A percentile compares a stretch with the other conserved stretches of the same genome.
Conservation (phyloP, 2,888 invertebrate genomes). For the Dioctria rufipes region DNA sequence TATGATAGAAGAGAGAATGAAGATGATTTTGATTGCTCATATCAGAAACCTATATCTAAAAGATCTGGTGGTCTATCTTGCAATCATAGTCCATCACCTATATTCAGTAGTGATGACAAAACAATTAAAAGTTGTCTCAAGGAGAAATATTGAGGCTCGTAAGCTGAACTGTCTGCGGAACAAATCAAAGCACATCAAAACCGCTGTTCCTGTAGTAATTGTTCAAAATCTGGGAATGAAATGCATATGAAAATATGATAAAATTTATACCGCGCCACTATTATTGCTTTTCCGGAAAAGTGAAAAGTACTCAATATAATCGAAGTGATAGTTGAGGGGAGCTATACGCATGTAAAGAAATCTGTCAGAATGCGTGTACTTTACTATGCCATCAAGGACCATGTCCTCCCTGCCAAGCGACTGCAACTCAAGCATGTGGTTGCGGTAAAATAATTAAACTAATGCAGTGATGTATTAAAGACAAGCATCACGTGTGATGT, state of each 20-base stretch:
- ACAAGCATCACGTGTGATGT: slow-evolving; percentile 82
- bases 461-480: slow-evolving; percentile 81
- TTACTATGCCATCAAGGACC: slow-evolving; percentile 95
- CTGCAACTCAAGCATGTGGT: slow-evolving; percentile 81
- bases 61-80: neutral
- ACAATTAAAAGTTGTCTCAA: slow-evolving; percentile 76
- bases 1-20: slow-evolving; percentile 3
- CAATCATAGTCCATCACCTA: neutral
- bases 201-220: slow-evolving; percentile 93
- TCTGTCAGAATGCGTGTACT: slow-evolving; percentile 80
- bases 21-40: neutral
- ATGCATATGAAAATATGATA: slow-evolving; percentile 89
- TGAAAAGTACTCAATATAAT: slow-evolving; percentile 81
- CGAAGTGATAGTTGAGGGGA: slow-evolving; percentile 92
- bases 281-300: slow-evolving; percentile 91
- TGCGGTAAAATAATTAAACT: slow-evolving; percentile 82
- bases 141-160: slow-evolving; percentile 84
- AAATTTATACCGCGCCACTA: slow-evolving; percentile 84
- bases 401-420: slow-evolving; percentile 90
- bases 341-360: slow-evolving; percentile 78
- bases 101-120: slow-evolving; percentile 37
- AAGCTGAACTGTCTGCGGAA: slow-evolving; percentile 93
- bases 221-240: slow-evolving; percentile 86
- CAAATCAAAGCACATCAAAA: slow-evolving; percentile 83
- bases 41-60: neutral